These are phyloP conservation scores for Eupithecia inturbata DNA, from an alignment of 2,888 invertebrate species.

Conservation along the genomic window DNA sequence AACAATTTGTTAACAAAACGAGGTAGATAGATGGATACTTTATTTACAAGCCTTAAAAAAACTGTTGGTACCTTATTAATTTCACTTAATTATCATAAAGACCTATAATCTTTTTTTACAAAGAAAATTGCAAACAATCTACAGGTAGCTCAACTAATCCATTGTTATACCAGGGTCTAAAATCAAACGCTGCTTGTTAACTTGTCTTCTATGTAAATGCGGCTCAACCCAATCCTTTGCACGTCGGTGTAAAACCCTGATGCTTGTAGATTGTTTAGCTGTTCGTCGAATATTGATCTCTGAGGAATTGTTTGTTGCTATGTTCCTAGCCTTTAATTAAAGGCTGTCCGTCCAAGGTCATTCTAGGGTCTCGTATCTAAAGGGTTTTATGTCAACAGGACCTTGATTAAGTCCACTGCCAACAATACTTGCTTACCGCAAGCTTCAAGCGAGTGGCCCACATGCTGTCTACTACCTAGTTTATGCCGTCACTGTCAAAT, in stretches of 20 bases:
- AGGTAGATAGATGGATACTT: too few relatives aligned
- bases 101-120: too few relatives aligned
- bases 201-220: conserved; percentile 3
- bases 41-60: too few relatives aligned
- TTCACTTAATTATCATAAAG: too few relatives aligned
- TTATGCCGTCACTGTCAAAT: too few relatives aligned
- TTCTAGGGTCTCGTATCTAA: background rate
- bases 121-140: too few relatives aligned
- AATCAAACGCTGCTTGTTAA: background rate
- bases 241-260: background rate
- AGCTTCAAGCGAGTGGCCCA: too few relatives aligned
- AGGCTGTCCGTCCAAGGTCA: background rate
- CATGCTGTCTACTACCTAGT: too few relatives aligned
- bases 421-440: background rate
- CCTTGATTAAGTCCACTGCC: background rate
- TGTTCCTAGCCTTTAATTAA: background rate
- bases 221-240: background rate
- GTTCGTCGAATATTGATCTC: background rate
- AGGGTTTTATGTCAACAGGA: background rate
- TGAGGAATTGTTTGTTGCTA: background rate
- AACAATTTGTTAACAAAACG: background rate
- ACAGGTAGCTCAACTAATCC: too few relatives aligned
- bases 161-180: too few relatives aligned
- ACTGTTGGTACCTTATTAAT: too few relatives aligned
- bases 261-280: background rate